Conservation (phyloP, 2,888 invertebrate species). For the Cheilosia scutellata region DNA sequence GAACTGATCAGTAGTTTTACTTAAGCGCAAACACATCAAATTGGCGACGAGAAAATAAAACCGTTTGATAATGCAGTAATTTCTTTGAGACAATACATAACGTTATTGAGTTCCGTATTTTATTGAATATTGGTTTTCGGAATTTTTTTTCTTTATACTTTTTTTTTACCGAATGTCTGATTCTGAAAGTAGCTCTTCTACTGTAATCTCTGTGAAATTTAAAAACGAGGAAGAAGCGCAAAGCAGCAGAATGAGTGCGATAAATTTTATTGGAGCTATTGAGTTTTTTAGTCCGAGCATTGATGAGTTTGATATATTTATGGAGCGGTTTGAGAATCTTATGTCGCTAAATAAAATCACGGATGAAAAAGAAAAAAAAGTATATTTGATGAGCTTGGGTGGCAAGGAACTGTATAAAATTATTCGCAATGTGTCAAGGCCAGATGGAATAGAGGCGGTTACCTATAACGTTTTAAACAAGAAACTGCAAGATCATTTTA, state of each 20-base stretch:
- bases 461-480: not conserved
- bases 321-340: conserved; percentile 27
- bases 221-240: not conserved
- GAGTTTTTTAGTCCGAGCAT: conserved; percentile 27
- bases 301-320: conserved; percentile 24
- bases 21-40: too few relatives aligned
- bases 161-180: conserved; percentile 2
- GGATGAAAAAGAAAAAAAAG: conserved; percentile 3
- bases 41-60: too few relatives aligned
- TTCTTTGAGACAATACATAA: too few relatives aligned
- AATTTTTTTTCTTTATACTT: not conserved
- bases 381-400: conserved; percentile 22
- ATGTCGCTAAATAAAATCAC: conserved; percentile 25
- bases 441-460: conserved; percentile 20
- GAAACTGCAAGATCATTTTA: conserved; percentile 12
- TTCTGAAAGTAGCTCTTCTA: conserved; percentile 11
- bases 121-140: too few relatives aligned
- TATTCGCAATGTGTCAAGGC: conserved; percentile 23
- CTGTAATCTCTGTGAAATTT: conserved; percentile 8
- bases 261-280: conserved; percentile 28
- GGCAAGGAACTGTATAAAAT: conserved; percentile 31
- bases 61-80: too few relatives aligned
- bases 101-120: too few relatives aligned
- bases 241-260: not conserved
- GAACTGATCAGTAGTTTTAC: too few relatives aligned